phyloP scores from a whole-genome alignment of 2,797 vertebrate genomes.

The Emydoidea blandingii region DNA sequence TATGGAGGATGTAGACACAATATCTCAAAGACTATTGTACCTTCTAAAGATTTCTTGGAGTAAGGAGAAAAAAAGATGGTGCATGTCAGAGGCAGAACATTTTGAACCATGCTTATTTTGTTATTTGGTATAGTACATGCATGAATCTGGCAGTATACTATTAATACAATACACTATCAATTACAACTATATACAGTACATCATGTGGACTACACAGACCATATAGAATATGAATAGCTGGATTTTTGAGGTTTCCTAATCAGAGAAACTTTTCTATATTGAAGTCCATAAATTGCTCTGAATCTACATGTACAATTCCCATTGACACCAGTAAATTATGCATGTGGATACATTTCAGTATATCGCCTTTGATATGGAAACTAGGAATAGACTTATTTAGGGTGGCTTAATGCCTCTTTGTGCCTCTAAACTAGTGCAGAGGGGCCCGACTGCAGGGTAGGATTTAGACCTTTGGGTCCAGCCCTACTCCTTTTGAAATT shows the following conservation, averaged over 20 bases:
- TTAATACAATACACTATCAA: rapidly evolving
- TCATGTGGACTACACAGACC: not conserved
- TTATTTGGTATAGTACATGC: not conserved
- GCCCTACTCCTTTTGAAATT: not conserved
- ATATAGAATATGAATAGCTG: not conserved
- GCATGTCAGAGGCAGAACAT: not conserved
- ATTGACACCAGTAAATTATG: constrained; percentile 34
- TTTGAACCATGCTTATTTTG: not conserved
- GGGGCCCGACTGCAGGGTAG: not conserved
- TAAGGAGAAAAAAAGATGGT: not conserved
- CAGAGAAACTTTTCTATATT: not conserved
- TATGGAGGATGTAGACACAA: not conserved
- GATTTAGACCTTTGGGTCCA: not conserved
- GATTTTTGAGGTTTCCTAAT: not conserved
- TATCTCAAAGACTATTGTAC: not conserved
- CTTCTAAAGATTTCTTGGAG: not conserved
- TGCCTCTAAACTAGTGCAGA: not conserved
- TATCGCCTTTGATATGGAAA: not conserved
- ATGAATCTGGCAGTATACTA: not conserved
- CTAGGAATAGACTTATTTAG: not conserved
- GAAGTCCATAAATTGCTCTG: not conserved
- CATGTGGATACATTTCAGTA: constrained; percentile 21
- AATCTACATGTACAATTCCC: constrained; percentile 8
- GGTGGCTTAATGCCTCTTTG: constrained; percentile 15
- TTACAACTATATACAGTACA: not conserved